These are phyloP conservation scores for Aphidius gifuensis DNA, from an alignment of 1,140 invertebrate genomes.

Conservation along the genomic window DNA sequence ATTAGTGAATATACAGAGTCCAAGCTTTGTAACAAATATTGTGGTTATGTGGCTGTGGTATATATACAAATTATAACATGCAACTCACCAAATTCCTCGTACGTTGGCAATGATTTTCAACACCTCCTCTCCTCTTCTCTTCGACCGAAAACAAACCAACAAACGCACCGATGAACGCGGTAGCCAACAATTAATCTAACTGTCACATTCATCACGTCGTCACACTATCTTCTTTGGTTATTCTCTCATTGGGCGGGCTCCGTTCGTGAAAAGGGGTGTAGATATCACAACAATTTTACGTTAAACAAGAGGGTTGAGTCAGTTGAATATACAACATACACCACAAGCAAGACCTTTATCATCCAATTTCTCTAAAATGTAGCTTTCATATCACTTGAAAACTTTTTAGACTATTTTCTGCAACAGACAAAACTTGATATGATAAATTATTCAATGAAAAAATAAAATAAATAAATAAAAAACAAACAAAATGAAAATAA, in stretches of 20 bases:
- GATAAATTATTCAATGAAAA: no score
- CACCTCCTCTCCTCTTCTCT: no score
- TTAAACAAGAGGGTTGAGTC: conserved; percentile 20
- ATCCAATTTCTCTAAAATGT: conserved; percentile 37
- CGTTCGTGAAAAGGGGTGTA: conserved; percentile 30
- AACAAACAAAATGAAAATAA: background rate
- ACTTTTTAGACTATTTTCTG: conserved; percentile 8
- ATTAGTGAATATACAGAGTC: no score
- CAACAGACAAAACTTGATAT: conserved; percentile 2
- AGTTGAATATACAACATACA: background rate
- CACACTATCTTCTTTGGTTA: conserved; percentile 22
- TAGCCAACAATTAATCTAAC: conserved; percentile 47
- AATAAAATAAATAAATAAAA: no score
- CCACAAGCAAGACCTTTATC: conserved; percentile 35
- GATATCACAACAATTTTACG: conserved; percentile 30
- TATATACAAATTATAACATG: no score
- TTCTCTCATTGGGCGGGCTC: conserved; percentile 39
- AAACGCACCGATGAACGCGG: conserved; percentile 25
- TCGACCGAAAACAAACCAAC: background rate
- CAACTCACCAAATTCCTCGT: no score
- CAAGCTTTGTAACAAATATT: no score
- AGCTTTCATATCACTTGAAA: conserved; percentile 34
- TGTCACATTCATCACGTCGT: conserved; percentile 35
- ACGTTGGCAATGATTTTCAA: no score
- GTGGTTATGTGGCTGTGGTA: no score